phyloP scores from a whole-genome alignment of 2,113 vertebrate genomes.

The Suricata suricatta region DNA sequence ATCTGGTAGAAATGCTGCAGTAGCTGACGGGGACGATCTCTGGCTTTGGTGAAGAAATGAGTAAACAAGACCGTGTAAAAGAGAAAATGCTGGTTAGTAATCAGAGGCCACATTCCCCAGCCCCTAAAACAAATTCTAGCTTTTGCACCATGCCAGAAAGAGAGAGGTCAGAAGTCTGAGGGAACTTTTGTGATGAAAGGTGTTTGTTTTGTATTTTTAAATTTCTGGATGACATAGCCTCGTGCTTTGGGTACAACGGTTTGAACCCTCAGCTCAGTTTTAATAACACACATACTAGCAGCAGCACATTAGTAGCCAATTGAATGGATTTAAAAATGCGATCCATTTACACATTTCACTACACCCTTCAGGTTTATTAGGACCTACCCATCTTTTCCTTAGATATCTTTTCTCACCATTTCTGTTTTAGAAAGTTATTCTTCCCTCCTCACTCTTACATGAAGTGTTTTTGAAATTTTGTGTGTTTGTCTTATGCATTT shows the following conservation, averaged over 20 bases:
- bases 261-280: neutral
- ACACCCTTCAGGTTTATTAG: neutral
- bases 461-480: constrained; percentile 26
- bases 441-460: neutral
- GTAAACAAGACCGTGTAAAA: constrained; percentile 53
- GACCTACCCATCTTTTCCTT: neutral
- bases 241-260: neutral
- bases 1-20: constrained; percentile 71
- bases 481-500: neutral
- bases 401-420: neutral
- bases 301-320: neutral
- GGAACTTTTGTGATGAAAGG: constrained; percentile 27
- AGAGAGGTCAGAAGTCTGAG: constrained; percentile 9
- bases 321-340: neutral
- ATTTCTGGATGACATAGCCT: constrained; percentile 6
- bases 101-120: constrained; percentile 35
- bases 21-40: constrained; percentile 28
- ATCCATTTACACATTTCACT: neutral
- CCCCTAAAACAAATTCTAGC: constrained; percentile 46
- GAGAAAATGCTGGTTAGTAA: constrained; percentile 33
- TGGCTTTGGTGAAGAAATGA: constrained; percentile 63
- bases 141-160: constrained; percentile 56
- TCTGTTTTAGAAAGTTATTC: neutral
- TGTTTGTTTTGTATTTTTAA: constrained; percentile 49
- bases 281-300: neutral